Evolutionary conservation across 2,113 vertebrate genomes (phyloP).

Genomic region (Leptodactylus fuscus): DNA sequence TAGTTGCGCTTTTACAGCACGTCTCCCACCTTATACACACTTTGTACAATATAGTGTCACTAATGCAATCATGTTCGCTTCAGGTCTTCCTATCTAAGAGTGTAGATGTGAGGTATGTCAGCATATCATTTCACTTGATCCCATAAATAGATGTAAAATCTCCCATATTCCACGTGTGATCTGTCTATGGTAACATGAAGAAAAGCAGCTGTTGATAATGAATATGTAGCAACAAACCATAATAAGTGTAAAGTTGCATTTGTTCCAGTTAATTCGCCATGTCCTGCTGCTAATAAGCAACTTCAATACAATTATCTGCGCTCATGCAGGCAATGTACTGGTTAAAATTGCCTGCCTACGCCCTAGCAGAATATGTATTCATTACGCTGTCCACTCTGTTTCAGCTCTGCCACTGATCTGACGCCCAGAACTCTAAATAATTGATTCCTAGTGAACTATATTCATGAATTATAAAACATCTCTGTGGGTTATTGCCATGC

Average conservation of each 20-base stretch:
- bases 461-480: constrained; percentile 37
- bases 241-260: background rate
- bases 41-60: no score
- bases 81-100: background rate
- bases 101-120: background rate
- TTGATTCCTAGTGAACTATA: constrained; percentile 22
- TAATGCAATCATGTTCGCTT: background rate
- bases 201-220: background rate
- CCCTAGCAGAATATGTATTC: constrained; percentile 4
- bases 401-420: constrained; percentile 18
- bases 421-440: constrained; percentile 33
- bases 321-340: background rate
- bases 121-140: background rate
- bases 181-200: no score
- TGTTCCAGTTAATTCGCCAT: background rate
- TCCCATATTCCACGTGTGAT: background rate
- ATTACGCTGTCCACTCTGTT: constrained; percentile 3
- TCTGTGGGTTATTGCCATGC: constrained; percentile 20
- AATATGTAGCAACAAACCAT: background rate
- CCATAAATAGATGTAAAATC: background rate
- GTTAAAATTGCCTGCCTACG: background rate
- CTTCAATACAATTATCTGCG: background rate
- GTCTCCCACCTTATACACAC: no score
- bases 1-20: no score
- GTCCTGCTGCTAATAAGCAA: background rate